phyloP scores from a whole-genome alignment of 2,888 invertebrate species.

The Cataglyphis altisquamis region DNA sequence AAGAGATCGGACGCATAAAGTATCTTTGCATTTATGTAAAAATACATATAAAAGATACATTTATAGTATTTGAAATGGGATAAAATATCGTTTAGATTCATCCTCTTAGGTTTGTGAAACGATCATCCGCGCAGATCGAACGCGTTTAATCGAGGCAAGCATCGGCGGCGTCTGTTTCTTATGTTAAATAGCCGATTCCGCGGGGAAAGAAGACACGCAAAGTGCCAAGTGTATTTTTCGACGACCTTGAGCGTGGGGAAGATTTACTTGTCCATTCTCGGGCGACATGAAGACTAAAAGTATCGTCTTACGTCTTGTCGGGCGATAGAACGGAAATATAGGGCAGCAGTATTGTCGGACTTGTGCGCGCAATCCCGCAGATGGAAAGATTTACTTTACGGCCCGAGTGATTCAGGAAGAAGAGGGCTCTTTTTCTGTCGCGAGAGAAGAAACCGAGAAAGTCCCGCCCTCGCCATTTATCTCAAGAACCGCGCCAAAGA shows the following conservation, averaged over 20 bases:
- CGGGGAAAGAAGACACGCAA: background rate
- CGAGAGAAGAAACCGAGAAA: constrained; percentile 32
- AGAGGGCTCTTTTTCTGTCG: constrained; percentile 42
- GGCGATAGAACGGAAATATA: constrained; percentile 62
- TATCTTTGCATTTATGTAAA: background rate
- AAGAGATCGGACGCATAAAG: background rate
- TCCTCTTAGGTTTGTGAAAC: background rate
- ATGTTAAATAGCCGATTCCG: too few relatives aligned
- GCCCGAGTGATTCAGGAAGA: constrained; percentile 55
- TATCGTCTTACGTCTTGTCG: constrained; percentile 40
- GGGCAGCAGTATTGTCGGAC: constrained; percentile 64
- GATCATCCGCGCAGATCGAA: background rate
- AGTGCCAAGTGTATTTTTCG: constrained; percentile 13
- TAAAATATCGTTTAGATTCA: background rate
- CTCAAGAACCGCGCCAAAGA: constrained; percentile 33
- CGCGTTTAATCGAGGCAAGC: background rate
- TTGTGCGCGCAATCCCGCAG: constrained; percentile 62
- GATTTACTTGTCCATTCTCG: constrained; percentile 43
- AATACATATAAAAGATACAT: background rate
- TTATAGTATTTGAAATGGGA: background rate
- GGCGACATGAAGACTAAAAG: constrained; percentile 25
- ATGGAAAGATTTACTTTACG: constrained; percentile 60
- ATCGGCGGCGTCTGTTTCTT: background rate
- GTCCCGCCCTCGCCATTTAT: constrained; percentile 43
- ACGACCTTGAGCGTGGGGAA: constrained; percentile 45